Conservation (phyloP, 2,797 vertebrate genomes). For the Pristis pectinata region DNA sequence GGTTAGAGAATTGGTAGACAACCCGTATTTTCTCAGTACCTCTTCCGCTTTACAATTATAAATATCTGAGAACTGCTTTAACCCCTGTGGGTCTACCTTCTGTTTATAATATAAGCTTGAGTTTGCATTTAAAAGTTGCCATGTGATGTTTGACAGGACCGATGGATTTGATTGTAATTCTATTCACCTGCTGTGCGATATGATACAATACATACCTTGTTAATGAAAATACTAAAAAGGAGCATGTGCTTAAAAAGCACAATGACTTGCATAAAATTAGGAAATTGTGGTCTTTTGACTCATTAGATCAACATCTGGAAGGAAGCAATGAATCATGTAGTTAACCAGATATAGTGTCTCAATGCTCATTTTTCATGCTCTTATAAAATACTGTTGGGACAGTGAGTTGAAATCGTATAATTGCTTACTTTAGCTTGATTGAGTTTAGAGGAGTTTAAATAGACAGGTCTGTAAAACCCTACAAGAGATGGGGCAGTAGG, state of each 20-base stretch:
- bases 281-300: neutral
- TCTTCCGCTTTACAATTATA: neutral
- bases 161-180: neutral
- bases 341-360: neutral
- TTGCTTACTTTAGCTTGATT: neutral
- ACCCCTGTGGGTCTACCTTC: neutral
- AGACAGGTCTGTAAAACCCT: neutral
- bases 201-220: neutral
- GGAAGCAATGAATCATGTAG: neutral
- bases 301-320: neutral
- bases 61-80: neutral
- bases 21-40: neutral
- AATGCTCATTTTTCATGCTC: neutral
- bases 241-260: neutral
- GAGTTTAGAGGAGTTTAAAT: neutral
- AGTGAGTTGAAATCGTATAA: neutral
- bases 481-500: neutral
- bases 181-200: neutral
- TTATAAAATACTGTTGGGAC: neutral
- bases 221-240: neutral
- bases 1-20: neutral
- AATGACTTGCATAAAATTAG: neutral
- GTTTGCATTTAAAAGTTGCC: neutral
- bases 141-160: neutral
- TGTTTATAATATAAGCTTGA: neutral